A percentile compares a stretch with the other conserved stretches of the same genome.
Conservation (phyloP, 2,797 vertebrate genomes). For the Hipposideros larvatus region DNA sequence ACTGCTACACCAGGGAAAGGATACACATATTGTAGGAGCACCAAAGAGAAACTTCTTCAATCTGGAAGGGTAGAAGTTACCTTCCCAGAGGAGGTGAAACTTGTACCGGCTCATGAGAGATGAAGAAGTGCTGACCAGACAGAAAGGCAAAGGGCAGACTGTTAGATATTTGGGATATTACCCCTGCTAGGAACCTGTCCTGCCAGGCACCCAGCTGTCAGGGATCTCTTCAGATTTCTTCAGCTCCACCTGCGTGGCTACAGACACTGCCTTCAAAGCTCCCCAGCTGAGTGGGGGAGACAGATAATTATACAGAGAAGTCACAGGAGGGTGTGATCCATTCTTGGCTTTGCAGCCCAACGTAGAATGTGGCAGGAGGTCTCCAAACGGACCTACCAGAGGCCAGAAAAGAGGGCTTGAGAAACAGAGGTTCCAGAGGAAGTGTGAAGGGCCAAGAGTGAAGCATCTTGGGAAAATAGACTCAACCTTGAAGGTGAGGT, state of each 20-base stretch:
- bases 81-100: conserved; percentile 11
- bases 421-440: conserved; percentile 4
- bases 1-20: background rate
- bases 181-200: background rate
- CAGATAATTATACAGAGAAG: conserved; percentile 17
- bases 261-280: background rate
- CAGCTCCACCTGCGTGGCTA: background rate
- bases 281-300: background rate
- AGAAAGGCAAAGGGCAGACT: background rate
- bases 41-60: conserved; percentile 54
- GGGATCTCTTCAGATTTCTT: conserved; percentile 47
- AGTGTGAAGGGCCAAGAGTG: background rate
- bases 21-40: background rate
- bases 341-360: conserved; percentile 46
- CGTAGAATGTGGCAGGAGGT: conserved; percentile 54
- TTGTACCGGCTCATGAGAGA: background rate
- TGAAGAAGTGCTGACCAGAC: conserved; percentile 25
- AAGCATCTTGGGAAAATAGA: conserved; percentile 29
- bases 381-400: background rate
- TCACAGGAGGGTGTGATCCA: background rate
- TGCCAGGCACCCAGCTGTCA: background rate
- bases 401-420: conserved; percentile 25
- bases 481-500: background rate
- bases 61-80: background rate
- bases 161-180: conserved; percentile 17